Conservation (phyloP, 2,113 vertebrate species). For the human (Homo sapiens) region DNA sequence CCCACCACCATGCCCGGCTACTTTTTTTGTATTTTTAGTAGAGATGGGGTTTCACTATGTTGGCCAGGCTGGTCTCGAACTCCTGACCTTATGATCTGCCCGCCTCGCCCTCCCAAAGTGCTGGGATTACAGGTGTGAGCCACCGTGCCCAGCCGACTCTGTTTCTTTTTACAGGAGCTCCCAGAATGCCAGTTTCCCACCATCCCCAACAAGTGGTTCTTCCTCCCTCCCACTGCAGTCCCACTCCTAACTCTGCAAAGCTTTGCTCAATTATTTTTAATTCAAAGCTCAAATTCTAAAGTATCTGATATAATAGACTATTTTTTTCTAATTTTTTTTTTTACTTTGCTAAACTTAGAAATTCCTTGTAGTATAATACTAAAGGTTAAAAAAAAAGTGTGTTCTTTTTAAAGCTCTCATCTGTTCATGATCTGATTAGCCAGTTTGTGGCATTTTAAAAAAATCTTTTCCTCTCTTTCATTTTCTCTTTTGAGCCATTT, state of each 20-base stretch:
- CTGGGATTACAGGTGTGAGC: too few relatives aligned
- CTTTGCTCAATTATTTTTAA: conserved; percentile 15
- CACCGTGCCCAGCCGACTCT: not conserved
- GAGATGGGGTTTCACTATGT: too few relatives aligned
- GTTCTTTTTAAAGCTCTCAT: not conserved
- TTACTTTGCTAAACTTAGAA: not conserved
- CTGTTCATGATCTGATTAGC: not conserved
- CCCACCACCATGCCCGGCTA: too few relatives aligned
- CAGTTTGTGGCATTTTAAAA: not conserved
- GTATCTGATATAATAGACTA: not conserved
- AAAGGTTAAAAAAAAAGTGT: not conserved
- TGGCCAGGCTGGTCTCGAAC: too few relatives aligned
- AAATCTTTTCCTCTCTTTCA: conserved; percentile 11
- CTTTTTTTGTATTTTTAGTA: too few relatives aligned
- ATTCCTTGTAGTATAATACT: not conserved
- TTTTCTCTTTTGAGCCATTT: not conserved
- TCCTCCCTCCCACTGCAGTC: not conserved
- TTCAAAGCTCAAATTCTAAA: conserved; percentile 24
- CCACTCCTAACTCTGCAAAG: not conserved
- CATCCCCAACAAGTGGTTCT: not conserved
- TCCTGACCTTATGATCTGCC: too few relatives aligned
- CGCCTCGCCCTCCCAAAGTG: too few relatives aligned
- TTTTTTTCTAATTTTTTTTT: not conserved
- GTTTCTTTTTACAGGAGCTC: not conserved
- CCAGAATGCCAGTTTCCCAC: not conserved